Base-by-base conservation (phyloP, 2,888 invertebrate species). In the Dione juno region DNA sequence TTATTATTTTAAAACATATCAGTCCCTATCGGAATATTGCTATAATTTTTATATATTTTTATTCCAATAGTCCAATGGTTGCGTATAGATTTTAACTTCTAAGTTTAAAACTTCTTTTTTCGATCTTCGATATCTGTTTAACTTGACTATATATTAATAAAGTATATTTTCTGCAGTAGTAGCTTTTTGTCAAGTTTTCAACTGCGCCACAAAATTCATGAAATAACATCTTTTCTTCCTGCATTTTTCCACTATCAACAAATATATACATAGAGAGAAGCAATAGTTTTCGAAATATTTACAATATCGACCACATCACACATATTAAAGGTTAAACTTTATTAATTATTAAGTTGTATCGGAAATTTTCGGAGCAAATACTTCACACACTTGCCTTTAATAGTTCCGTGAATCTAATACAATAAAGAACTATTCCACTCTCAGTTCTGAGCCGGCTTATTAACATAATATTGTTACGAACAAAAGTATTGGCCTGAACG, bases 331-430 rank as follows among this genome's bases (percentile, higher is more conserved):
- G 80, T 76, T 79, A 75, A 82, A 82, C 82, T 82, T 82, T 90
- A 88, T 90, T 89, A 91, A 91, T 91, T 91, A 91, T 88, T 87
- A 86, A 83, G 86, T 88, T 86, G 86, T 83, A 67, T 83, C 82
- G 76, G 74, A 85, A 88, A 82, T 88, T 89, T 80, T 81, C 80
- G 75, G 77, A 77, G 81, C 79, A 77, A 85, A 86, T 85, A 87
- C 85, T 88, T 87, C 79, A 80, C 83, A 79, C 81, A 79, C 79
- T 81, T 66, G 66, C 40, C 54, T 54, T 70, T 43, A 57, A 63
- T 70, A 71, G 70, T 71, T 74, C 64, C 68, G 59, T 35, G 52
- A 65, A 63, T 68, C 66, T 66, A 41, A 70, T 67, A 65, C 69
- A 66, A 71, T 69, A 66, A 66, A 67, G 69, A 74, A 71, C 41